Conservation (phyloP, 2,888 invertebrate genomes). For the Temnothorax ravouxi region DNA sequence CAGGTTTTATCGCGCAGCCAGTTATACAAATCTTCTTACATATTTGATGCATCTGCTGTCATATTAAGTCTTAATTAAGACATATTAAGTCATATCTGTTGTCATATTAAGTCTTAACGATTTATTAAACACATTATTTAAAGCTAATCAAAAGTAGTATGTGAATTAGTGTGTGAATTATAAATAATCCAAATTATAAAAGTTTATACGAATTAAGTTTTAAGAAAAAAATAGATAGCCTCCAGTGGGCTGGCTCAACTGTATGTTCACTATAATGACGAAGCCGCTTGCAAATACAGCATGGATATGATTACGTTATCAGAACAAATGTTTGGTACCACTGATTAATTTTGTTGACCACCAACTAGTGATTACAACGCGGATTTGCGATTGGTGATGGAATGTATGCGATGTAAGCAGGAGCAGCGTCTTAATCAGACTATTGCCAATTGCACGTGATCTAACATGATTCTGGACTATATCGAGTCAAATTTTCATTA, state of each 20-base stretch:
- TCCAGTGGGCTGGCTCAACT: not conserved
- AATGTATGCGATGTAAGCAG: constrained; percentile 36
- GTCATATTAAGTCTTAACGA: not conserved
- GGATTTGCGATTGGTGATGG: constrained; percentile 33
- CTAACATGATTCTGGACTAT: not conserved
- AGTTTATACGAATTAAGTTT: not conserved
- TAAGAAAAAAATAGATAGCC: not conserved
- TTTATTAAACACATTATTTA: not conserved
- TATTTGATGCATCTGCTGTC: not conserved
- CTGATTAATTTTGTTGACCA: constrained; percentile 48
- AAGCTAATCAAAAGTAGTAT: not conserved
- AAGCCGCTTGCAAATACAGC: not conserved
- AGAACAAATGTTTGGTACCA: constrained; percentile 23
- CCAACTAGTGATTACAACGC: constrained; percentile 35
- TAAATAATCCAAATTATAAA: not conserved
- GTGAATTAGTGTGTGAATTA: not conserved
- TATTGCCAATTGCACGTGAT: constrained; percentile 21
- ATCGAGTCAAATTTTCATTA: not conserved
- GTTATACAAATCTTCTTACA: constrained; percentile 59
- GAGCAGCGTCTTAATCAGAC: constrained; percentile 43
- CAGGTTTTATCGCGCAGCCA: constrained; percentile 61
- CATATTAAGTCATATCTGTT: constrained; percentile 10
- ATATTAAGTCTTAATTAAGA: constrained; percentile 4
- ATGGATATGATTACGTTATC: constrained; percentile 20
- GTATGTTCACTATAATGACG: not conserved